A percentile compares a stretch with the other conserved stretches of the same genome.
These are phyloP conservation scores for Megalops atlanticus DNA, from an alignment of 2,113 vertebrate species.

Conservation along the genomic window DNA sequence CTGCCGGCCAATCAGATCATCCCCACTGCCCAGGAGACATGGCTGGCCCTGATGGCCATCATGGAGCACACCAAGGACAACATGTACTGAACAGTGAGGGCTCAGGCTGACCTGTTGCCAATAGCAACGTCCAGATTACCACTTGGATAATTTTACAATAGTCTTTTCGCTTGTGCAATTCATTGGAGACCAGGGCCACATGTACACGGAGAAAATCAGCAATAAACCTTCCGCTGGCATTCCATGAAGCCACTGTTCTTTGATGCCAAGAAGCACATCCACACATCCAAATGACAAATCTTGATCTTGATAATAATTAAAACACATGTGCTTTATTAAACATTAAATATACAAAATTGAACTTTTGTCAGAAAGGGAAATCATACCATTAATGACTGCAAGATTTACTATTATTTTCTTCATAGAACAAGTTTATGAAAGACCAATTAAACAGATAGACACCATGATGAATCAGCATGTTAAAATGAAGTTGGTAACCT, in stretches of 20 bases:
- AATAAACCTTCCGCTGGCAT: not conserved
- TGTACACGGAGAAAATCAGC: not conserved
- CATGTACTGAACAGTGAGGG: constrained; percentile 62
- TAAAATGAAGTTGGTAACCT: not conserved
- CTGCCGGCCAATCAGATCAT: constrained; percentile 88
- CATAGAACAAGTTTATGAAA: not conserved
- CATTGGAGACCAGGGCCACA: not conserved
- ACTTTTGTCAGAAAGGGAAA: not conserved
- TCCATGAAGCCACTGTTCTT: not conserved
- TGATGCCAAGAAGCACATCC: too few relatives aligned
- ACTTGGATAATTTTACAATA: not conserved
- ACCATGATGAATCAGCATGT: not conserved
- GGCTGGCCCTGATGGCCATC: constrained; percentile 83
- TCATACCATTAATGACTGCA: not conserved
- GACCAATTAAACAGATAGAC: not conserved
- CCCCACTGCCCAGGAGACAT: constrained; percentile 86
- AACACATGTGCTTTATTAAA: constrained; percentile 15
- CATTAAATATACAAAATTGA: constrained; percentile 14
- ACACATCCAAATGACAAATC: too few relatives aligned
- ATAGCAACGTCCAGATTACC: not conserved
- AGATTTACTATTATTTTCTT: not conserved
- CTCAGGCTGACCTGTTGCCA: not conserved
- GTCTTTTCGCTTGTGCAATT: not conserved
- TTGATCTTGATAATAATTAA: too few relatives aligned
- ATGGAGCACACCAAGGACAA: constrained; percentile 76